Base-by-base conservation (phyloP, 2,113 vertebrate genomes). In the Fukomys damarensis region DNA sequence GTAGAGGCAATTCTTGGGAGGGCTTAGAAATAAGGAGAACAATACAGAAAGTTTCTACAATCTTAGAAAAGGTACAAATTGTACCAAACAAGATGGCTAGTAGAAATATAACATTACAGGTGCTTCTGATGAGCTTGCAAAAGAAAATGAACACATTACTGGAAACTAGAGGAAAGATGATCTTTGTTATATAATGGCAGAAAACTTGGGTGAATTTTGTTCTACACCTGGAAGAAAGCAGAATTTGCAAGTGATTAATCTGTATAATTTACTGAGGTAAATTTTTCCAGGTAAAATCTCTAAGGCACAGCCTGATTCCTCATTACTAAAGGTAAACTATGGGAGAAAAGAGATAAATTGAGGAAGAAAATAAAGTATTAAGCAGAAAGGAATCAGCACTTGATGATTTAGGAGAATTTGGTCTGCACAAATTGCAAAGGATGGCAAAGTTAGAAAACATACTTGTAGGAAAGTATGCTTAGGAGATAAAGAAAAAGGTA, bases 361-460 rank as follows among this genome's bases (percentile, higher is more conserved):
- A 86, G 30, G 24, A 92, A n/a, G 7, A 17, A 76, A 86, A 86
- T 20, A 49, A 76, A 77, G 16, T 70, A 9, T 56, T 66, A 91
- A 41, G 38, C n/a, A 93, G 8, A 88, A 87, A 91, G 61, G 32
- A 77, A 93, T 7, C 28, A 89, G 56, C 14, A 65, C 38, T 35
- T 92, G 19, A 68, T 79, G 32, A 92, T 63, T 92, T 68, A 26
- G 65, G 10, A 92, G 80, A n/a, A 43, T 85, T 46, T 77, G 52
- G 22, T 52, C n/a, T 88, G 61, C 61, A 19, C 59, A 93, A 16
- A 79, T 41, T 59, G 22, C 35, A 61, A 68, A 91, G 30, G 65
- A 85, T 72, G 63, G 4, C 83, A 49, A 96, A 77, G 46, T 92
- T 58, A 80, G 61, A 41, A 93, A 91, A 94, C 49, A 80, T 58